These are phyloP conservation scores for Xenentodon cancila DNA, from an alignment of 2,797 vertebrate species.

Conservation along the genomic window DNA sequence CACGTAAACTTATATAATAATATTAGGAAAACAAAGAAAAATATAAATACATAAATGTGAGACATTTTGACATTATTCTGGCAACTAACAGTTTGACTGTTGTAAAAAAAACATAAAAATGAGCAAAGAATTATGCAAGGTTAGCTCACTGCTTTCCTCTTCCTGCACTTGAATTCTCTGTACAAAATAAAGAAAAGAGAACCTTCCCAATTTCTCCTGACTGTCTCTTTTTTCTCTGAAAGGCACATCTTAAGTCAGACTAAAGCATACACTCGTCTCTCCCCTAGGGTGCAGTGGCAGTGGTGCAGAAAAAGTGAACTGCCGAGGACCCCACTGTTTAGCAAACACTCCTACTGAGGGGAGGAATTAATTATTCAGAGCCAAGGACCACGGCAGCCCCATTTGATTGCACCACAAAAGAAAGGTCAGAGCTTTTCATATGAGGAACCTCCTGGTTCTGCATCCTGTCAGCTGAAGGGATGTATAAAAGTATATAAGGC, in stretches of 20 bases:
- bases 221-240: conserved; percentile 70
- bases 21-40: not conserved
- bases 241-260: conserved; percentile 76
- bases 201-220: conserved; percentile 59
- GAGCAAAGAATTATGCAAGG: conserved; percentile 40
- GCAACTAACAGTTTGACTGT: conserved; percentile 27
- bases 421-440: conserved; percentile 80
- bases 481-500: conserved; percentile 45
- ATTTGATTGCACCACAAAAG: conserved; percentile 82
- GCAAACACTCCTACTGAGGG: conserved; percentile 86
- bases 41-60: not conserved
- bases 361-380: conserved; percentile 88
- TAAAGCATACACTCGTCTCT: conserved; percentile 77
- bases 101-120: conserved; percentile 23
- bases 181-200: conserved; percentile 36
- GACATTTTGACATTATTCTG: not conserved
- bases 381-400: conserved; percentile 80
- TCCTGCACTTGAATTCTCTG: conserved; percentile 28
- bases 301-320: conserved; percentile 88
- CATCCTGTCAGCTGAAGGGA: conserved; percentile 58
- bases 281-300: conserved; percentile 80
- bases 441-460: conserved; percentile 72
- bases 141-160: conserved; percentile 37
- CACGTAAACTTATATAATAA: not conserved
- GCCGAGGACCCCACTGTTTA: conserved; percentile 87